These are phyloP conservation scores for Pollenia amentaria DNA, from an alignment of 2,888 invertebrate genomes.

Conservation along the genomic window DNA sequence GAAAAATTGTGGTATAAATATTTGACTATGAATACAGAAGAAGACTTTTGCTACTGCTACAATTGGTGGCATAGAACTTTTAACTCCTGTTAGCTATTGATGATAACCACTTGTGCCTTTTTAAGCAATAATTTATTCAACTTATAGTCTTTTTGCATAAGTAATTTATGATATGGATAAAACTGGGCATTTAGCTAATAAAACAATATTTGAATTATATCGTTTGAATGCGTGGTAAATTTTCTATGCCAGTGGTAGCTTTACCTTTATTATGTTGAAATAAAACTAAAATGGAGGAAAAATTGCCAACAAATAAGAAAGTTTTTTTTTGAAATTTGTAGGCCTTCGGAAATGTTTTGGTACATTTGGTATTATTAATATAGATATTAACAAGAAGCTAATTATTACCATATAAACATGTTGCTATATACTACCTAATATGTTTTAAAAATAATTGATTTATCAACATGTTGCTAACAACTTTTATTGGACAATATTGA, in stretches of 20 bases:
- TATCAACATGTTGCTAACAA: no score
- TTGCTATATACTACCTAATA: no score
- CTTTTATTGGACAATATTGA: no score
- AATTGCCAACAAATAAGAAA: neutral
- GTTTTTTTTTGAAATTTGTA: neutral
- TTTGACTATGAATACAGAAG: neutral
- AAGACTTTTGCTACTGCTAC: neutral
- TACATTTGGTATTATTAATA: neutral
- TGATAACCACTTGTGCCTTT: conserved; percentile 68
- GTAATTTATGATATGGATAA: conserved; percentile 63
- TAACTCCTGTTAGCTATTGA: conserved; percentile 39
- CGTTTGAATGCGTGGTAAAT: neutral
- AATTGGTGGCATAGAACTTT: conserved; percentile 13
- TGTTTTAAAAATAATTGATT: no score
- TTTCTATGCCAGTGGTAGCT: conserved; percentile 21
- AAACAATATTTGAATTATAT: conserved; percentile 51
- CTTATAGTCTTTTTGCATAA: conserved; percentile 52
- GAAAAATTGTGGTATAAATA: neutral
- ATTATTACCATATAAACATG: no score
- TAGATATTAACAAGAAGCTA: no score
- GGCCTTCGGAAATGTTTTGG: neutral
- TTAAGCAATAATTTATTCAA: conserved; percentile 62
- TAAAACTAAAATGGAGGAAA: neutral
- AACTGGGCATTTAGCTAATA: conserved; percentile 56
- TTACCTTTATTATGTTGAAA: conserved; percentile 12